Base-by-base conservation (phyloP, 2,888 invertebrate species). In the Leucophenga maculata region DNA sequence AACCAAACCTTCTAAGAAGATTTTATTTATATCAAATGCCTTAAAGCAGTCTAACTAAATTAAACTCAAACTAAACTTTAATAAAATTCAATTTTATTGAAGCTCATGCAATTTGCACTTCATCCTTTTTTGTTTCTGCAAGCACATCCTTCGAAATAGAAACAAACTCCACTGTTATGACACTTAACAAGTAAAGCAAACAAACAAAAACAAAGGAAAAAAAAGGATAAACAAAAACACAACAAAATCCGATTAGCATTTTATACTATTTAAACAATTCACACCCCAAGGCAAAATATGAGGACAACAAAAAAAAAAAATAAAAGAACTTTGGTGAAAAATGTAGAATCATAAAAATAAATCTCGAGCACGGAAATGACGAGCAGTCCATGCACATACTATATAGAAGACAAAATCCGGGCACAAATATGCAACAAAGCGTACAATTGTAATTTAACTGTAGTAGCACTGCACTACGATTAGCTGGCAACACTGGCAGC, bases 371-470 rank as follows among this genome's bases (percentile, higher is more conserved):
- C 13, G n/a, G 59, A 16, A 60, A 32, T n/a, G 39, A 39, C 16
- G 16, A 20, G 18, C 62, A 26, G 73, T 52, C 39, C 64, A 66
- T 52, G 67, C 31, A 70, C 74, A 75, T 46, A 50, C 70, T 69
- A 74, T 74, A 72, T 70, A 77, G 13, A n/a, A 18, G 50, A 50
- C 9, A 31, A 32, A 59, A 59, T 8, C 32, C 22, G 46, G 20
- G 46, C 78, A 77, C 73, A 77, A 79, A 71, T 75, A 82, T 82
- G 78, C 81, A 81, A 76, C 81, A 81, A 81, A 81, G 81, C 81
- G 82, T 72, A 77, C 81, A 82, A 82, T 82, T 82, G 82, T 82
- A 82, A 82, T 82, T 82, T 82, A 82, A 81, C 62, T 48, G 14
- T 8, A 48, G 4, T 8, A 16, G 11, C 14, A n/a, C 13, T 16